Evolutionary conservation across 2,113 vertebrate genomes (phyloP).

Genomic region (Uria aalge): DNA sequence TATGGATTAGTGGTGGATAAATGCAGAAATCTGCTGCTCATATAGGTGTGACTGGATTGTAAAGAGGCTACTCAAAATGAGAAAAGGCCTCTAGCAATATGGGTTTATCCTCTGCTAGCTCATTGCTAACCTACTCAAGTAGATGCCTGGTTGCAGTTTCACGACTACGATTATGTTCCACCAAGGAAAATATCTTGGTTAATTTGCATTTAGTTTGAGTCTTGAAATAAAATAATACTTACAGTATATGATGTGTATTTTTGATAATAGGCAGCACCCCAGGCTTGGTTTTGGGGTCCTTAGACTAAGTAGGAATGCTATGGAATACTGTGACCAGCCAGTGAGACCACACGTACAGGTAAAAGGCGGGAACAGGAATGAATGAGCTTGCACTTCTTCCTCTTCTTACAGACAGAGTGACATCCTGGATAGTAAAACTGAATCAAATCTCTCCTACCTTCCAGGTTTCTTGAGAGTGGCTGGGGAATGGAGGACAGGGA

Average conservation of each 20-base stretch:
- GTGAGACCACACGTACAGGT: neutral
- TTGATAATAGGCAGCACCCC: neutral
- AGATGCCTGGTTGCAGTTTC: neutral
- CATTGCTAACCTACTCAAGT: neutral
- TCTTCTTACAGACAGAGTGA: neutral
- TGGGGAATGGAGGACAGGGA: neutral
- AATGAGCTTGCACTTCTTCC: neutral
- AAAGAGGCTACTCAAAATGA: neutral
- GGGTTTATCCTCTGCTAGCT: neutral
- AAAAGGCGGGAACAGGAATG: neutral
- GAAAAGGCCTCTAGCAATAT: neutral
- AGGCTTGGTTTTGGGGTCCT: neutral
- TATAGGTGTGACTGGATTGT: neutral
- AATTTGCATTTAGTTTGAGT: neutral
- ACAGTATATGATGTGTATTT: neutral
- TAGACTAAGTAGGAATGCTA: neutral
- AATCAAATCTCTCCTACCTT: neutral
- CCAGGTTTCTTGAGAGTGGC: neutral
- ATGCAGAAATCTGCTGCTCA: neutral
- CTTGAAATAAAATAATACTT: neutral
- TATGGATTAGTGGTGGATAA: slow-evolving; percentile 5
- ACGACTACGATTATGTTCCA: neutral
- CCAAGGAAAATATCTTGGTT: neutral
- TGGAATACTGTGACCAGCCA: neutral
- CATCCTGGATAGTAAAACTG: neutral